Evolutionary conservation across 2,888 invertebrate genomes (phyloP), one percentile per base, ranked within the genome.

Genomic region (Torymus aiolomorphi): DNA sequence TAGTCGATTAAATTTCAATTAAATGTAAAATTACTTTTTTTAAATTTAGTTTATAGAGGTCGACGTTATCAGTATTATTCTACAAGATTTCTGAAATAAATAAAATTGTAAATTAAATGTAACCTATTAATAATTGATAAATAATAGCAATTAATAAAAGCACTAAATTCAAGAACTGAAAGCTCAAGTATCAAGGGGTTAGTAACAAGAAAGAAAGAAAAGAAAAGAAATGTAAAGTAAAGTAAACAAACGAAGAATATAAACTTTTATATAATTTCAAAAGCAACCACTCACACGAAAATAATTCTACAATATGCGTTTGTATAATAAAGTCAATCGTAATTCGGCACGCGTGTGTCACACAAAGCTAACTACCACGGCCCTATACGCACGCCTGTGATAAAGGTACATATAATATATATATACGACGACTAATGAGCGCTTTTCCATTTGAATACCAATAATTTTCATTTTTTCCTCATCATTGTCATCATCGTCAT

Each of bases 361-460:
- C 65, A 61, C 24, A 57, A 57, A 63, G 51, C 62, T 59, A 54
- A 24, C 24, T 24, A 24, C 24, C 67, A 61, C 72, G 72, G 67
- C n/a, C 72, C 72, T n/a, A n/a, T 67, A 54, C 24, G 24, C 3
- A 24, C 24, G 24, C 24, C 24, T 24, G 24, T 24, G 24, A 24
- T 24, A 24, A 24, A 24, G 24, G 24, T 24, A 24, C 3, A 24
- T 24, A 24, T 24, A 24, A 2, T 2, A 2, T 24, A 57, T 73
- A 65, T 14, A 51, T 67, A 52, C 73, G 63, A 51, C 31, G 56
- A 74, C 62, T 61, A 24, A n/a, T 56, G 42, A 57, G 59, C 20
- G 13, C 52, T 74, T 79, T 87, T 89, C 89, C 90, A 90, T 90
- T 90, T 90, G 90, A 90, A 90, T 90, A 90, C 90, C 90, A 90